Evolutionary conservation across 2,888 invertebrate species (phyloP).

Genomic region (Deroplatys truncata): DNA sequence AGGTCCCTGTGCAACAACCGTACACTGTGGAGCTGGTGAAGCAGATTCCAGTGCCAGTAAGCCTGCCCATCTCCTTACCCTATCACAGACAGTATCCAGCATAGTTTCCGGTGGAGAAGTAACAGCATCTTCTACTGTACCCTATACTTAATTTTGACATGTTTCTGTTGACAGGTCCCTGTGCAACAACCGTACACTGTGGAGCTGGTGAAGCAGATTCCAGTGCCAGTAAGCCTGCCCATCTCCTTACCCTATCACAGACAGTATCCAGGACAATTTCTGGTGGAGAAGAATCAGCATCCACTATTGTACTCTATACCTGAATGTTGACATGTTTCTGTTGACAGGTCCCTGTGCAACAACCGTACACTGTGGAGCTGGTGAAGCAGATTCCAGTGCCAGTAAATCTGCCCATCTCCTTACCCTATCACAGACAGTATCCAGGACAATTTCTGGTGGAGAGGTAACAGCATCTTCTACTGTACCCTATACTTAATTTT

Average conservation of each 20-base stretch:
- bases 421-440: slow-evolving; percentile 42
- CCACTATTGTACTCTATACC: too few species aligned
- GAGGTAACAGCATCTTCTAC: slow-evolving; percentile 43
- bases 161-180: slow-evolving; percentile 36
- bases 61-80: slow-evolving; percentile 32
- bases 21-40: slow-evolving; percentile 38
- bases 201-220: slow-evolving; percentile 16
- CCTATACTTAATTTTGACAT: too few species aligned
- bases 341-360: slow-evolving; percentile 46
- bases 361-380: slow-evolving; percentile 44
- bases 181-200: slow-evolving; percentile 52
- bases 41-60: slow-evolving; percentile 14
- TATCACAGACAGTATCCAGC: slow-evolving; percentile 43
- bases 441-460: slow-evolving; percentile 40
- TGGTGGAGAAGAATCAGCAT: slow-evolving; percentile 39
- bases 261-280: slow-evolving; percentile 42
- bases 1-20: slow-evolving; percentile 51
- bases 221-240: slow-evolving; percentile 15
- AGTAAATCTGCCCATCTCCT: slow-evolving; percentile 21
- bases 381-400: slow-evolving; percentile 17
- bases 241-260: slow-evolving; percentile 37
- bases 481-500: slow-evolving; percentile 26
- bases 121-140: slow-evolving; percentile 30
- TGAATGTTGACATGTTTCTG: too few species aligned
- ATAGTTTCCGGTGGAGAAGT: slow-evolving; percentile 39